A percentile compares a stretch with the other conserved stretches of the same genome.
These are phyloP conservation scores for Athene cunicularia DNA, from an alignment of 2,113 vertebrate genomes.

Conservation along the genomic window DNA sequence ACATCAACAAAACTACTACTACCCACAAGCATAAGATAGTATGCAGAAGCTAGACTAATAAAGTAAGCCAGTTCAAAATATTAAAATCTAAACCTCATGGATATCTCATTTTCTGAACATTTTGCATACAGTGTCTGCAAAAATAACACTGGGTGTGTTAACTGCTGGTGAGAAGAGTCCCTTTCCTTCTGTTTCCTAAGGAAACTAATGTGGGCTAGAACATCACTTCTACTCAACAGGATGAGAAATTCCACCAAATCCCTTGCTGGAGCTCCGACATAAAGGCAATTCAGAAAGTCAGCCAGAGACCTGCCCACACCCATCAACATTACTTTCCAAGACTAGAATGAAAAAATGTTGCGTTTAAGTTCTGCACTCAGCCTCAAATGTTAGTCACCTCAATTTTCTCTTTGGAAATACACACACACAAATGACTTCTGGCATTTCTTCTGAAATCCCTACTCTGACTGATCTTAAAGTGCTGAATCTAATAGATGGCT, in stretches of 20 bases:
- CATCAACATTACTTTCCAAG: neutral
- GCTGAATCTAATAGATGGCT: neutral
- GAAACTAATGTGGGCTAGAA: neutral
- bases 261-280: neutral
- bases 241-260: neutral
- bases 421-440: neutral
- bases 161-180: neutral
- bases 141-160: neutral
- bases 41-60: neutral
- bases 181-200: neutral
- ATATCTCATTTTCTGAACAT: neutral
- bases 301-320: neutral
- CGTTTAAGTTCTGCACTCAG: neutral
- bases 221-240: neutral
- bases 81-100: neutral
- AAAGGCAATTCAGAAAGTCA: neutral
- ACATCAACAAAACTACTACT: neutral
- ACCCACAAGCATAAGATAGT: neutral
- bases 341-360: neutral
- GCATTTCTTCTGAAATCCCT: neutral
- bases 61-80: neutral
- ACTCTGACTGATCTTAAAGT: neutral
- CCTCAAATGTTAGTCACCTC: neutral
- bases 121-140: neutral
- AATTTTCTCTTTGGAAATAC: neutral